Evolutionary conservation across 1,140 invertebrate species (phyloP).

Genomic region (Platorchestia sp.): DNA sequence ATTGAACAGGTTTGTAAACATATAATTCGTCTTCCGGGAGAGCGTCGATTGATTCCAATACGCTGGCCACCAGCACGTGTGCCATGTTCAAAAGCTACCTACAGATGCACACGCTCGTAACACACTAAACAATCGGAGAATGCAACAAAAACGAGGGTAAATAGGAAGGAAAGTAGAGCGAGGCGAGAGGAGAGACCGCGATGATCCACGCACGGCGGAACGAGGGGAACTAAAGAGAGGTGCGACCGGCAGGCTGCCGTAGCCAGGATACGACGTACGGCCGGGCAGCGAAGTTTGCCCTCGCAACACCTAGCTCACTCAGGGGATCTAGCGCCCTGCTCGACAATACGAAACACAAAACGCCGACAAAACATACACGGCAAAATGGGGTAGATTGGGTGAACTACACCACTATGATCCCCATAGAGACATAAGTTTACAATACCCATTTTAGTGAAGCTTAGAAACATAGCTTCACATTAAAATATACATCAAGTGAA

Average conservation of each 20-base stretch:
- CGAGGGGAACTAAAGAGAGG: background rate
- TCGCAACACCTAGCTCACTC: background rate
- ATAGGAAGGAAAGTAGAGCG: background rate
- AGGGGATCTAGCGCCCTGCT: background rate
- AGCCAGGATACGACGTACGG: background rate
- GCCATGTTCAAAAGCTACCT: background rate
- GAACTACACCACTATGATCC: too few species aligned
- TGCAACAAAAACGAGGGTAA: background rate
- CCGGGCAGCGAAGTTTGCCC: background rate
- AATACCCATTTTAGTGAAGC: too few species aligned
- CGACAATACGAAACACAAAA: too few species aligned
- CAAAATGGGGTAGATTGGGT: too few species aligned
- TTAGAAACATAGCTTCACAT: too few species aligned
- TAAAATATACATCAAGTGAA: too few species aligned
- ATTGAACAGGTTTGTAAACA: background rate
- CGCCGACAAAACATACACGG: too few species aligned
- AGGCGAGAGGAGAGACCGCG: background rate
- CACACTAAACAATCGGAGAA: background rate
- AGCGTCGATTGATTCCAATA: background rate
- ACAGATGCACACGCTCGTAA: background rate
- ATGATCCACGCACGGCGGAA: background rate
- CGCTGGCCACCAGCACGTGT: background rate
- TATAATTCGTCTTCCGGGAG: background rate
- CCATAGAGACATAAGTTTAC: too few species aligned
- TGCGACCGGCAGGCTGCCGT: background rate